Evolutionary conservation across 2,888 invertebrate genomes (phyloP), one percentile per base, ranked within the genome.

Genomic region (Ichneumoninae sp.): DNA sequence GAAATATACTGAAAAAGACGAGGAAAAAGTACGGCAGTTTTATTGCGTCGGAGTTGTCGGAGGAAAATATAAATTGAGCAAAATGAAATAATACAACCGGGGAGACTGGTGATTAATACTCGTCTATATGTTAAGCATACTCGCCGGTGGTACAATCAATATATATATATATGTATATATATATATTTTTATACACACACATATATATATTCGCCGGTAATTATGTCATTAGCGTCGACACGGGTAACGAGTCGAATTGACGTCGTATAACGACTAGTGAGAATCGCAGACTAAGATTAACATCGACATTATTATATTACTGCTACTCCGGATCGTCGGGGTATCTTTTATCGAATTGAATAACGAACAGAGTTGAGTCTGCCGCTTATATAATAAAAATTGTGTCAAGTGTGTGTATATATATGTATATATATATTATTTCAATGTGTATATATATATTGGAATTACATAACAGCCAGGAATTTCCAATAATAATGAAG

Each of bases 201-300:
- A 22, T 57, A 19, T 65, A 82, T 54, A 81, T 70, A 62, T 22
- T 69, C 52, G 36, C 52, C 50, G 57, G 76, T 79, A 84, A 84
- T 84, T 82, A 84, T 76, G 79, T 82, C 75, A 84, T 84, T 82
- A 84, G 79, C 78, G 84, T 76, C 79, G 84, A 81, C 81, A 79
- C 81, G 81, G 82, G 66, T 70, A 84, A 82, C 84, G 82, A 79
- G 70, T 70, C 66, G 79, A 79, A 71, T 66, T 79, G 84, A 84
- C 75, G 82, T 84, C 84, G 75, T 82, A 82, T 79, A 75, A 79
- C 78, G 82, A 82, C 62, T 74, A 75, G 71, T 54, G 78, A 66
- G 84, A 79, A 79, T 78, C 78, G 68, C 68, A 60, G 68, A 69
- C 60, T 57, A 40, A 54, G 75, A 33, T 50, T 77, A 69, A 60